Evolutionary conservation across 2,113 vertebrate species (phyloP).

Genomic region (Trematomus loennbergii): DNA sequence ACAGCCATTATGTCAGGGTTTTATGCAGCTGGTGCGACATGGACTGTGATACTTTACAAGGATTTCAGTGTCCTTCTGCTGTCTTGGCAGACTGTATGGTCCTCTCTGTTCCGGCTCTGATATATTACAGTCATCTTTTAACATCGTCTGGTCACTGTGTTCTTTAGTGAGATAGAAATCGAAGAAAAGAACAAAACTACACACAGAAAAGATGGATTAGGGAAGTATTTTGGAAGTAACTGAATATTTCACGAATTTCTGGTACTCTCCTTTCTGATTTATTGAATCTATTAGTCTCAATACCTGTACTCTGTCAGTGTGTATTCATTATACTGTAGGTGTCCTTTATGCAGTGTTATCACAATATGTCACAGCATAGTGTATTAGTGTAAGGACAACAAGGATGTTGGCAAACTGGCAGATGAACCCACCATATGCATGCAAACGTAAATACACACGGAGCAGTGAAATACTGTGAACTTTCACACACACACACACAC

Average conservation of each 20-base stretch:
- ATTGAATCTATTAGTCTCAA: slow-evolving; percentile 30
- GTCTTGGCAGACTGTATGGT: background rate
- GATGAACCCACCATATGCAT: background rate
- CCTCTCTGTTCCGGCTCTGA: slow-evolving; percentile 20
- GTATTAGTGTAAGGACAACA: background rate
- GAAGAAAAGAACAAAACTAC: slow-evolving; percentile 3
- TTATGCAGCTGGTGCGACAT: background rate
- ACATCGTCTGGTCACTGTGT: slow-evolving; percentile 17
- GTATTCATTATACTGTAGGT: slow-evolving; percentile 5
- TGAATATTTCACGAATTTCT: slow-evolving; percentile 3
- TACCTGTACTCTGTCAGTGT: slow-evolving; percentile 21
- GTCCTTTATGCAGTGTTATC: slow-evolving; percentile 12
- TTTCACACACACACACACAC: too few species aligned
- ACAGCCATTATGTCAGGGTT: slow-evolving; percentile 30
- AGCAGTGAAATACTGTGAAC: too few species aligned
- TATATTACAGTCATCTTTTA: slow-evolving; percentile 25
- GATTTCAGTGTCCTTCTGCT: background rate
- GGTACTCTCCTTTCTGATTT: background rate
- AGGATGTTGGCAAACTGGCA: background rate
- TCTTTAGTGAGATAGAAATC: background rate
- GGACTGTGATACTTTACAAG: slow-evolving; percentile 4
- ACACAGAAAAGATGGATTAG: background rate
- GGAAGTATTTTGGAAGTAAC: background rate
- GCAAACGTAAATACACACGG: background rate
- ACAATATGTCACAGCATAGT: slow-evolving; percentile 28